Percentiles rank a stretch among this genome's conserved stretches.
Evolutionary conservation across 2,888 invertebrate genomes (phyloP).

Genomic region (Chymomyza procnemis): DNA sequence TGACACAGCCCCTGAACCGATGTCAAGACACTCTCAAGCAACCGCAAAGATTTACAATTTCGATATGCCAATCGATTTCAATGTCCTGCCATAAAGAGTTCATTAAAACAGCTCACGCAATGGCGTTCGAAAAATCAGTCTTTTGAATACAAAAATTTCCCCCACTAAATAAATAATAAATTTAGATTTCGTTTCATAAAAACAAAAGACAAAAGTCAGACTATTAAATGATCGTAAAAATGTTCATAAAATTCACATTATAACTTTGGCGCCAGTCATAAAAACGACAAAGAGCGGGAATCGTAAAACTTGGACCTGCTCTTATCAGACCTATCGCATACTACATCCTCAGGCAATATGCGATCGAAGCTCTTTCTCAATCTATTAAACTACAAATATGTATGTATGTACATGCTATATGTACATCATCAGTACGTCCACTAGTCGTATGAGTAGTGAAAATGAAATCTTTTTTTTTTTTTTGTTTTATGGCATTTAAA

Average conservation of each 20-base stretch:
- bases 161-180: not conserved
- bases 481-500: not conserved
- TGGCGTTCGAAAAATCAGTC: too few relatives aligned
- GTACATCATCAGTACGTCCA: too few relatives aligned
- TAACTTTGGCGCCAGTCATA: conserved; percentile 74
- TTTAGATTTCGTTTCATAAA: not conserved
- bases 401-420: not conserved
- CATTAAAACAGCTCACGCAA: not conserved
- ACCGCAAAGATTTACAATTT: not conserved
- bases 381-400: not conserved
- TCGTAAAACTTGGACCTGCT: conserved; percentile 39
- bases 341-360: not conserved
- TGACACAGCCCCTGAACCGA: conserved; percentile 2
- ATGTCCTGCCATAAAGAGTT: not conserved
- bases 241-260: conserved; percentile 51
- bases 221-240: conserved; percentile 64
- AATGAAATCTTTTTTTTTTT: too few relatives aligned
- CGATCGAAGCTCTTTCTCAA: conserved; percentile 21
- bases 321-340: conserved; percentile 13
- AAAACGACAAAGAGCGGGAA: conserved; percentile 54
- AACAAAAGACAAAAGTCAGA: conserved; percentile 13
- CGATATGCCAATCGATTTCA: not conserved
- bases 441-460: too few relatives aligned
- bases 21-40: not conserved
- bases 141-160: not conserved